Evolutionary conservation across 2,888 invertebrate species (phyloP), one percentile per base, ranked within the genome.

Genomic region (Stenichneumon culpator): DNA sequence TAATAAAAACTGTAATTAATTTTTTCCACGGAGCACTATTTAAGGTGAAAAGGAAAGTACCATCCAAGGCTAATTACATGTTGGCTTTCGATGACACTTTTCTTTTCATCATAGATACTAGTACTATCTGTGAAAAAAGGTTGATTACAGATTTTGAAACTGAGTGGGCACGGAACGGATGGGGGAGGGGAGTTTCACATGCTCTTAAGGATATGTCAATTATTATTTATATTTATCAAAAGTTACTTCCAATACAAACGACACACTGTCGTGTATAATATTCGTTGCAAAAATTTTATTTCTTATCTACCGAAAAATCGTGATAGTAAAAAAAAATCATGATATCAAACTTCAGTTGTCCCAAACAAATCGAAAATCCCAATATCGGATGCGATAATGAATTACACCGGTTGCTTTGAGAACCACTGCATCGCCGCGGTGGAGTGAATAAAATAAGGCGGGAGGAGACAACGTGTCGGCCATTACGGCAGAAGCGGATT

Each of bases 371-470:
- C 22, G 14, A 57, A 57, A 4, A 14, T 22, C 9, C 25, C 25
- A 57, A 25, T 57, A 25, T 57, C 25, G 57, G 14, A 22, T 2
- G 16, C 39, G 63, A 73, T 14, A 54, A 52, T 36, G 22, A 39
- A 63, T 44, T 50, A 39, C 6, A 9, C 54, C 22, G 22, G 70
- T 3, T 1, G 11, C n/a, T 68, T 82, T 88, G 87, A 82, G 86
- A 82, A 79, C 47, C 86, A 50, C 84, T 82, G 83, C 28, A 36
- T 63, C 65, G 80, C 81, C 68, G 81, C 54, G 47, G 54, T 47
- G 87, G 50, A 60, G 69, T 16, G 79, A 79, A 63, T 39, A 74
- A 90, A 92, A 91, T 89, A 89, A 86, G 90, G 92, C 92, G 92
- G 92, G 92, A 92, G 91, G 86, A 67, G 83, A 81, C 82, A 83